Percentiles rank a stretch among this genome's conserved stretches.
These are phyloP conservation scores for Macaca nemestrina DNA, from an alignment of 2,113 vertebrate genomes.

Conservation along the genomic window DNA sequence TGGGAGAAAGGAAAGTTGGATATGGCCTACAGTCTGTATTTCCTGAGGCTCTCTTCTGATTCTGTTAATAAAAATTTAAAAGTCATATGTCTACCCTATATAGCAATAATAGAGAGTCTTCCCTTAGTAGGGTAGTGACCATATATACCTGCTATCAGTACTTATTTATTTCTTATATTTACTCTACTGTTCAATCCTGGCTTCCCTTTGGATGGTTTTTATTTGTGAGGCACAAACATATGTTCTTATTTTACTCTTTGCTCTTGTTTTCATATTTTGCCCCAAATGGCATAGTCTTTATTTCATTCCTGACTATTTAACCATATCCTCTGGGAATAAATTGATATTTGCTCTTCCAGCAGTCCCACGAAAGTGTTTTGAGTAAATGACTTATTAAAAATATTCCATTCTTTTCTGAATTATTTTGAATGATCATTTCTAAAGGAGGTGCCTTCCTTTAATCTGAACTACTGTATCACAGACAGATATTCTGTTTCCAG, in stretches of 20 bases:
- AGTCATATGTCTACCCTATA: not conserved
- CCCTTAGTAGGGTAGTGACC: not conserved
- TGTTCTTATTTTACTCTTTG: not conserved
- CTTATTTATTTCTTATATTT: not conserved
- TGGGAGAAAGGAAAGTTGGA: not conserved
- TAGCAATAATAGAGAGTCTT: not conserved
- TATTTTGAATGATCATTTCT: conserved; percentile 18
- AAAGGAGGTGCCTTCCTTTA: not conserved
- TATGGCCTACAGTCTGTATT: not conserved
- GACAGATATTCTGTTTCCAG: not conserved
- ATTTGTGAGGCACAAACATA: not conserved
- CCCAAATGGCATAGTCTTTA: not conserved
- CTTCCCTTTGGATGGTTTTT: not conserved
- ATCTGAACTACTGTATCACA: not conserved
- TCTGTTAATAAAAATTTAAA: not conserved
- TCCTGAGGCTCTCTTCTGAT: not conserved
- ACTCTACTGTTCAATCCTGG: not conserved
- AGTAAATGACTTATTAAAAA: conserved; percentile 22
- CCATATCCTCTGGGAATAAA: not conserved
- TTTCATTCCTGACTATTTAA: conserved; percentile 1
- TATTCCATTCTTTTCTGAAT: not conserved
- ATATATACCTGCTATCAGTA: not conserved
- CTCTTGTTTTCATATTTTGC: not conserved
- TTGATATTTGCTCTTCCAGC: not conserved
- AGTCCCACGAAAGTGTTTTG: not conserved